phyloP scores from a whole-genome alignment of 2,888 invertebrate species.

The Timema cristinae region DNA sequence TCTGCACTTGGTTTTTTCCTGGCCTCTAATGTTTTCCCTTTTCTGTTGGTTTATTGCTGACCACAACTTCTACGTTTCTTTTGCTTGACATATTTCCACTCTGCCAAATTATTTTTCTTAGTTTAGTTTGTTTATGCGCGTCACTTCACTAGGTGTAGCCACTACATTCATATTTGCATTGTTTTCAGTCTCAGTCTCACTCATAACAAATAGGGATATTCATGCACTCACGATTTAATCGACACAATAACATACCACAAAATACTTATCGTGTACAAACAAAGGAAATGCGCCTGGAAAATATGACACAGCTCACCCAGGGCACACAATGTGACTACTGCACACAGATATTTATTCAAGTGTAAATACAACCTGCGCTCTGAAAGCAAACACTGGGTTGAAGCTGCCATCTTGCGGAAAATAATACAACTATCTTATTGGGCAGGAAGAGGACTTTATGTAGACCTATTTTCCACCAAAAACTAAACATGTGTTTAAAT shows the following conservation, averaged over 20 bases:
- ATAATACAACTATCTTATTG: neutral
- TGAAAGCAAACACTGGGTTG: neutral
- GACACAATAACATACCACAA: neutral
- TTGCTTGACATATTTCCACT: slow-evolving; percentile 11
- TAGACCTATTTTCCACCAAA: neutral
- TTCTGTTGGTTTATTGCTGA: slow-evolving; percentile 16
- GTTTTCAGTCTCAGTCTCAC: neutral
- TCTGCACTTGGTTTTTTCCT: slow-evolving; percentile 3
- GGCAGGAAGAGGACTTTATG: neutral
- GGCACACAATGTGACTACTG: neutral
- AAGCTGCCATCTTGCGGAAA: neutral
- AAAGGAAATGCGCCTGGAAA: neutral
- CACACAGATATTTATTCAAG: neutral
- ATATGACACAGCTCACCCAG: neutral
- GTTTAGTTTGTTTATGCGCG: slow-evolving; percentile 5
- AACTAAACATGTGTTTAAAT: slow-evolving; percentile 2
- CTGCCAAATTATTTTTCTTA: slow-evolving; percentile 14
- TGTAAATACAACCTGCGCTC: neutral
- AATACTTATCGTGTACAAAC: neutral
- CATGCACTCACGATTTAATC: neutral
- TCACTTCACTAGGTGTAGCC: neutral
- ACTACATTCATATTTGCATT: neutral
- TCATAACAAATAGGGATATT: neutral
- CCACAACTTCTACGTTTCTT: slow-evolving; percentile 11
- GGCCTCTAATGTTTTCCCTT: neutral